Base-by-base conservation (phyloP, 2,797 vertebrate species). In the Carcharodon carcharias region DNA sequence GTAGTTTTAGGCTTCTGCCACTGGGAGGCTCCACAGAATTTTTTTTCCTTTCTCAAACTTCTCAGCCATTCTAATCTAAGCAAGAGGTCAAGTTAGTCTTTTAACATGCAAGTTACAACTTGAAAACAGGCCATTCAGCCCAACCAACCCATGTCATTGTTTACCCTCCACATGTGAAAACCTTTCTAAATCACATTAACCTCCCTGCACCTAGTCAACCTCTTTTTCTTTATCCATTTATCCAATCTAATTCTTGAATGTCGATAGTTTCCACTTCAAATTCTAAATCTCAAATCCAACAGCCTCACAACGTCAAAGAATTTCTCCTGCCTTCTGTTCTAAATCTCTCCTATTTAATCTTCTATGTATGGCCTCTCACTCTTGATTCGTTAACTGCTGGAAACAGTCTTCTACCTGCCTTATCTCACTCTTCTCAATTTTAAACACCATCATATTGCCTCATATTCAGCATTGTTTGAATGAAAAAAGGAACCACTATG, bases 11-110 rank as follows among this genome's bases (percentile, higher is more conserved):
- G 18, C 40, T 45, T 45, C 45, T 4, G 80, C 40, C 80, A 85
- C 80, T 85, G 80, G n/a, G 82, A 50, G 82, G 82, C 82, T 85
- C 82, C 50, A 45, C 82, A 85, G 82, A 45, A 85, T 50, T 82
- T 82, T n/a, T 77, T 77, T 50, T 50, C 6, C 40, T 77, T 73
- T 73, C 7, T n/a, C 35, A 50, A 50, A 85, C 18, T 85, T 82
- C 14, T 40, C 8, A 50, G 45, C 82, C 23, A 23, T 50, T 85
- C 82, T 26, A 23, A 23, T 50, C 21, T 50, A 85, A 45, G 45
- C 18, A 23, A 85, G 21, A 26, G 21, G 82, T 5, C 40, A 85
- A 45, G 18, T 26, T 21, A 85, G 0, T 50, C 1, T 21, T 50
- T 82, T 82, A 45, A 16, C n/a, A 18, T 45, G 18, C 80, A 82